Evolutionary conservation across 2,888 invertebrate genomes (phyloP), one percentile per base, ranked within the genome.

Genomic region (Chrysina gloriosa): DNA sequence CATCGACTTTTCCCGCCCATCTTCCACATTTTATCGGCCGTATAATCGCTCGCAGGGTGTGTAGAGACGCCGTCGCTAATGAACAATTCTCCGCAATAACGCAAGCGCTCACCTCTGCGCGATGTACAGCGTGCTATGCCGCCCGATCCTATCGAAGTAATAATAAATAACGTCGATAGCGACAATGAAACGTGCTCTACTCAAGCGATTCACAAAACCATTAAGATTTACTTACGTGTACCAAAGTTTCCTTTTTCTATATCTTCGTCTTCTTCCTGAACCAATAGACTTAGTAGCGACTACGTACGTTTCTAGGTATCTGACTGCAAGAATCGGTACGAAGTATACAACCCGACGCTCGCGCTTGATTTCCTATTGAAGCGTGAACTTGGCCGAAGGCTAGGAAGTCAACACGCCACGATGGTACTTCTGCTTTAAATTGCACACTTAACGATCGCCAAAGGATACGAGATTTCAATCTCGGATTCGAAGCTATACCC

Each of bases 301-400:
- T 31, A 19, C 14, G 4, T 14, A 27, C 11, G n/a, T 48, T 21
- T 19, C n/a, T 34, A 1, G 4, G 16, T 42, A 61, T 61, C 58
- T 42, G 27, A 23, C 16, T 29, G 58, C 19, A 27, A 16, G 58
- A 42, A 61, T 61, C 58, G 7, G 16, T 27, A 58, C 14, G 25
- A 25, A 16, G 19, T 25, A n/a, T 19, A 31, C 31, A 52, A 42
- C 42, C 14, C 23, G 5, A 6, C 29, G 7, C 29, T 31, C 52
- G 14, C 11, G 21, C 16, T 23, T 16, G 39, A 45, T 61, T 42
- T 61, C 42, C 58, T 45, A 61, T 7, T 61, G 58, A 42, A 61
- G 58, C 58, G 42, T 61, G 27, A 61, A 61, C 42, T 61, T 61
- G 42, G 25, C 58, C 58, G 39, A 14, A 11, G 58, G 58, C 58